Evolutionary conservation across 2,113 vertebrate species (phyloP), one percentile per base, ranked within the genome.

Genomic region (Dipodomys merriami): DNA sequence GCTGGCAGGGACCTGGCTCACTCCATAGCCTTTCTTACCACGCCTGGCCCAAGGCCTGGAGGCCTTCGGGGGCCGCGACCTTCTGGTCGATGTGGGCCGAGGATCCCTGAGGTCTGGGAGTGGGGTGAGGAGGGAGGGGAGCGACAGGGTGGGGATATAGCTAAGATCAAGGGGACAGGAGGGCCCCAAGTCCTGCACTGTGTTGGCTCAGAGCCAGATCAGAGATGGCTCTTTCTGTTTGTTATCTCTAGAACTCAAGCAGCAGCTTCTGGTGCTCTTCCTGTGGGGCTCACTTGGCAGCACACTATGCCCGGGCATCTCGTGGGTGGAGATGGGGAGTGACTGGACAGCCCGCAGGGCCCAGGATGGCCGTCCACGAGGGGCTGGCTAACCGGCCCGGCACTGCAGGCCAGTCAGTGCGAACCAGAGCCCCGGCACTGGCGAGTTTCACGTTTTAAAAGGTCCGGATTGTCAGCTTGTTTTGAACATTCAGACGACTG

Each of bases 41-140:
- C 25, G 8, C 49, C 19, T 46, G 33, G 11, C n/a, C 53, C 8
- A 29, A 60, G 46, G 46, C 7, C 78, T 60, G 62, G 0, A 4
- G 73, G 29, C 3, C 12, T 0, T 1, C 20, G 46, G 11, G 5
- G 25, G 72, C 29, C 33, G 29, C 25, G 68, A 57, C 68, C 73
- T 18, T 12, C 2, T 1, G 5, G 13, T 57, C 7, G n/a, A 8
- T 1, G 23, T 29, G 39, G n/a, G 27, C 5, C 2, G n/a, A 29
- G 2, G 0, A 64, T 13, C n/a, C 64, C 67, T 16, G 6, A 65
- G 69, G 64, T 85, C 53, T 2, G 7, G 0, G 46, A 0, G 39
- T 9, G 49, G 92, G 7, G 53, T 53, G 53, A 57, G 12, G 53
- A 0, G 64, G 2, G 39, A 5, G 25, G 1, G 4, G n/a, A n/a